These are phyloP conservation scores for Gouania willdenowi DNA, from an alignment of 2,797 vertebrate genomes.

Conservation along the genomic window DNA sequence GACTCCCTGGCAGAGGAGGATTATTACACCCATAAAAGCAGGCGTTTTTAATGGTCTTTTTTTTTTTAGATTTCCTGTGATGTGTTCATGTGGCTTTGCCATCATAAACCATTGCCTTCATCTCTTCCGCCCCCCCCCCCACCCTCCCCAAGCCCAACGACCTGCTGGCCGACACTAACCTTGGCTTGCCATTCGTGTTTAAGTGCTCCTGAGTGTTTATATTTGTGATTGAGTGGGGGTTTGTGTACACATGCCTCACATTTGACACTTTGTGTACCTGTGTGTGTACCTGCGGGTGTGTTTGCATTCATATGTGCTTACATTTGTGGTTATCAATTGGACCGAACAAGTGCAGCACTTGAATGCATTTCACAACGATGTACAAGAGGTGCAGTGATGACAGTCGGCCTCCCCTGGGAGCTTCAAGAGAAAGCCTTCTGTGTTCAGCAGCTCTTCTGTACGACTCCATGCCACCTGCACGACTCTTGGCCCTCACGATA, in stretches of 20 bases:
- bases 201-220: slow-evolving; percentile 39
- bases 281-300: neutral
- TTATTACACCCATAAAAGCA: slow-evolving; percentile 75
- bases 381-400: neutral
- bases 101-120: slow-evolving; percentile 59
- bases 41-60: slow-evolving; percentile 72
- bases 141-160: slow-evolving; percentile 19
- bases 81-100: slow-evolving; percentile 64
- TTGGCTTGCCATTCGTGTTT: slow-evolving; percentile 41
- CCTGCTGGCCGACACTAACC: slow-evolving; percentile 55
- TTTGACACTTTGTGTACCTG: slow-evolving; percentile 2
- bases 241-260: neutral
- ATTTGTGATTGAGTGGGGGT: slow-evolving; percentile 30
- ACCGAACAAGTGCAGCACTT: slow-evolving; percentile 18
- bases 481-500: slow-evolving; percentile 25
- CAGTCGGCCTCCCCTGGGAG: slow-evolving; percentile 8
- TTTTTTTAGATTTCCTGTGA: slow-evolving; percentile 65
- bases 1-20: slow-evolving; percentile 61
- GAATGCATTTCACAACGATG: slow-evolving; percentile 27
- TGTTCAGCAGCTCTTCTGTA: slow-evolving; percentile 24
- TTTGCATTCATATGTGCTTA: no score
- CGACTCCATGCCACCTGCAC: slow-evolving; percentile 10
- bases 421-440: slow-evolving; percentile 3
- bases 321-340: slow-evolving; percentile 12
- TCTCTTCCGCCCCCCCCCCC: slow-evolving; percentile 23